Conservation (phyloP, 2,797 vertebrate species). For the Jordanella pulchra region DNA sequence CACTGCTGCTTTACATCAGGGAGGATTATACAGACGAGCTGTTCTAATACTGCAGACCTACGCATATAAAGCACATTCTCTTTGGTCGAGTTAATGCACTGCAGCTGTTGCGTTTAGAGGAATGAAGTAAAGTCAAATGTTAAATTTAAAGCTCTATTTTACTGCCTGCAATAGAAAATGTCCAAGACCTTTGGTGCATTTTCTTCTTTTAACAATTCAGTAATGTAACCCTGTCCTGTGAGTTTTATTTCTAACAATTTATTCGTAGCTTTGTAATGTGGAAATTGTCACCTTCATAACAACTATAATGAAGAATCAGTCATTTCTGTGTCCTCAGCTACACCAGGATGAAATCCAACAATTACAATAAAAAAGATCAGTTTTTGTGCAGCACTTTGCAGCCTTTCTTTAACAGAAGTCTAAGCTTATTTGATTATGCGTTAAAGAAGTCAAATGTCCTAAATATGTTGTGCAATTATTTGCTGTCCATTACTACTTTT, state of each 20-base stretch:
- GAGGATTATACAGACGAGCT: conserved; percentile 27
- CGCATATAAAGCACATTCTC: neutral
- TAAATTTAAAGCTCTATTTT: neutral
- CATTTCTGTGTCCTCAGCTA: neutral
- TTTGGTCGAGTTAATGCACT: neutral
- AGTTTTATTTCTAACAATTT: neutral
- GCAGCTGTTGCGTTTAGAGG: conserved; percentile 3
- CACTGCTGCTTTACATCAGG: conserved; percentile 33
- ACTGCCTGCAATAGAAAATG: neutral
- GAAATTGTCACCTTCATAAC: neutral
- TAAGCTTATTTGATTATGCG: neutral
- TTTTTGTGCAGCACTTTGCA: neutral
- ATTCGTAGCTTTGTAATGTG: neutral
- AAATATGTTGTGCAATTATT: neutral
- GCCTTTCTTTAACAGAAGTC: neutral
- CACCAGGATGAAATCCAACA: neutral
- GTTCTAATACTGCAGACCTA: conserved; percentile 11
- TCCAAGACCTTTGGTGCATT: neutral
- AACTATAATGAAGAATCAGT: neutral
- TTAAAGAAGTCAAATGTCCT: neutral
- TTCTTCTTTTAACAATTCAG: neutral
- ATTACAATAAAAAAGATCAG: neutral
- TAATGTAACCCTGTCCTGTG: neutral
- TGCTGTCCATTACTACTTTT: too few relatives aligned
- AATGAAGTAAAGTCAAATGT: neutral